These are phyloP conservation scores for Sakesphorus luctuosus DNA, from an alignment of 2,113 vertebrate genomes.

Conservation along the genomic window DNA sequence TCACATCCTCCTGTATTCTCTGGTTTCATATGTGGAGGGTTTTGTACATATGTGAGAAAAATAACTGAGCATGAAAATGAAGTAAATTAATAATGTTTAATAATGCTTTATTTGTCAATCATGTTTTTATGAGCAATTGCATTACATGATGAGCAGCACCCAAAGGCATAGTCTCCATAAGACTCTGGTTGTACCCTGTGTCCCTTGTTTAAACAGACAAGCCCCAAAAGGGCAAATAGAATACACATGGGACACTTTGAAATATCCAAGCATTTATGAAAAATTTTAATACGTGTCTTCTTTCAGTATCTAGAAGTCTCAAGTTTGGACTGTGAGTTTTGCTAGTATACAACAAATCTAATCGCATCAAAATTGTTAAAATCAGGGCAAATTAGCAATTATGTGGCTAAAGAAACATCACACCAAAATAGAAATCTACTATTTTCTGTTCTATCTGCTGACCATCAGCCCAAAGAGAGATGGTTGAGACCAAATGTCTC, in stretches of 20 bases:
- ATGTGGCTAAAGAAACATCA: neutral
- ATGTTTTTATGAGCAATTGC: neutral
- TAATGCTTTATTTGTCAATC: neutral
- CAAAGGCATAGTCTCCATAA: neutral
- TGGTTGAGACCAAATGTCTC: neutral
- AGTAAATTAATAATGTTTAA: neutral
- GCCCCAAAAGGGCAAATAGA: neutral
- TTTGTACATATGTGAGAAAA: neutral
- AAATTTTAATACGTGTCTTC: neutral
- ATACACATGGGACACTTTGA: neutral
- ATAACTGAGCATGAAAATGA: neutral
- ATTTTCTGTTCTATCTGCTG: neutral
- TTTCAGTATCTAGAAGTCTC: neutral
- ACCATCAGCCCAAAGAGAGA: neutral
- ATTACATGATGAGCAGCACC: neutral
- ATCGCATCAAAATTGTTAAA: neutral
- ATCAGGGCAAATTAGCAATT: neutral
- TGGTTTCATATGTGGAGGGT: neutral
- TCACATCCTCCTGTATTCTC: neutral
- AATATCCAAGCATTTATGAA: neutral
- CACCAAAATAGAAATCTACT: neutral
- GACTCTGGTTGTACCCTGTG: neutral
- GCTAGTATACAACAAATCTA: neutral
- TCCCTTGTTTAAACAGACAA: neutral
- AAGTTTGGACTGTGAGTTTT: neutral